phyloP scores from a whole-genome alignment of 2,797 vertebrate species.

The Microctenopoma lineatum region DNA sequence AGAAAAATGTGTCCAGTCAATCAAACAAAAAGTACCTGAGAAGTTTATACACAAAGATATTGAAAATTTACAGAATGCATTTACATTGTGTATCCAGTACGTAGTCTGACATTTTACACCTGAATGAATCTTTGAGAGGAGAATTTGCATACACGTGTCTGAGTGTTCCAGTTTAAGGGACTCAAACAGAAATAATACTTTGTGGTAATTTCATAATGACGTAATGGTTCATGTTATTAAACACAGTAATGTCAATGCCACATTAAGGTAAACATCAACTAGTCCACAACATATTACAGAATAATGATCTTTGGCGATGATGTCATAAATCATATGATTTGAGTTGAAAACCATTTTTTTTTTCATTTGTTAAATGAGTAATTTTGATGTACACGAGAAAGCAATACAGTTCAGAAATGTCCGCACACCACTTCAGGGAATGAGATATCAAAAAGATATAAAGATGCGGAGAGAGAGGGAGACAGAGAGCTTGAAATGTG shows the following conservation, averaged over 20 bases:
- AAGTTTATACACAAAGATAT: slow-evolving; percentile 37
- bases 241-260: slow-evolving; percentile 8
- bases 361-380: neutral
- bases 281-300: slow-evolving; percentile 7
- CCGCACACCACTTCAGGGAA: neutral
- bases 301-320: slow-evolving; percentile 50
- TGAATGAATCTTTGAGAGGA: slow-evolving; percentile 28
- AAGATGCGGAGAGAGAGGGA: too few species aligned
- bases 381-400: slow-evolving; percentile 19
- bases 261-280: neutral
- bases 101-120: slow-evolving; percentile 26
- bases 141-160: slow-evolving; percentile 19
- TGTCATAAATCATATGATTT: slow-evolving; percentile 39
- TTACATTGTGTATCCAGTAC: slow-evolving; percentile 18
- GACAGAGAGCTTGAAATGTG: slow-evolving; percentile 8
- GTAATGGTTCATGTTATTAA: neutral
- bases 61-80: slow-evolving; percentile 37
- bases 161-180: slow-evolving; percentile 23
- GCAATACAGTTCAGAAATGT: slow-evolving; percentile 9
- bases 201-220: slow-evolving; percentile 19
- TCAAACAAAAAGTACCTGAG: slow-evolving; percentile 64
- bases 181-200: slow-evolving; percentile 28
- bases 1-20: slow-evolving; percentile 79
- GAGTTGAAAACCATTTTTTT: slow-evolving; percentile 36
- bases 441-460: slow-evolving; percentile 5